Base-by-base conservation (phyloP, 2,888 invertebrate genomes). In the Diadegma fenestrale region DNA sequence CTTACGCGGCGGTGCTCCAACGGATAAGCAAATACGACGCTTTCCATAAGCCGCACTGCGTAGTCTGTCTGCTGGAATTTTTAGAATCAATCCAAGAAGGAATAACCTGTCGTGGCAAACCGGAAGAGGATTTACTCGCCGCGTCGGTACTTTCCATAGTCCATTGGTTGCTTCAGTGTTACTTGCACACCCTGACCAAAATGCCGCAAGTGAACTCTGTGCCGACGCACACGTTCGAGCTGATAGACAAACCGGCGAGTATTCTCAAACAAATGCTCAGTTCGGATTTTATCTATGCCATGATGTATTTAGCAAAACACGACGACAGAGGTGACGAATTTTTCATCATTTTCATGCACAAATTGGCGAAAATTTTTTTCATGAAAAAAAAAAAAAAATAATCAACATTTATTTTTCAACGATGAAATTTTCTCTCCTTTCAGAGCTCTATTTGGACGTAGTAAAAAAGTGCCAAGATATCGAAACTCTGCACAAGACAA, bases 21-120 rank as follows among this genome's bases (percentile, higher is more conserved):
- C 96, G 98, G 90, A 97, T 99, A 85, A 97, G 98, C 75, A 97
- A 98, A 94, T 98, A 98, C 94, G 97, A 98, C 89, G 97, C 98
- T 72, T 96, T 97, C 91, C 96, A 97, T 83, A 98, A 98, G 92
- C 97, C 97, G 0, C 97, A 98, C 92, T 99, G 99, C 93, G 96
- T 99, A 61, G 95, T 97, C 26, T 97, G 98, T 88, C 94, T 99
- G 6, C 94, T 99, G 76, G 98, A 98, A 90, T 97, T 99, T 91
- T 94, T 99, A 43, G 97, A 97, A 92, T 96, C 96, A 58, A 95
- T 96, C 88, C 94, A 95, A 91, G 94, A 95, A 81, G 95, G 95
- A 12, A 95, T 96, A 77, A 96, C 96, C 0, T 97, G 96, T 90
- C 95, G 97, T 86, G 97, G 97, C 0, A 98, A 98, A 94, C 96